Base-by-base conservation (phyloP, 2,113 vertebrate genomes). In the Oxyruncus cristatus region DNA sequence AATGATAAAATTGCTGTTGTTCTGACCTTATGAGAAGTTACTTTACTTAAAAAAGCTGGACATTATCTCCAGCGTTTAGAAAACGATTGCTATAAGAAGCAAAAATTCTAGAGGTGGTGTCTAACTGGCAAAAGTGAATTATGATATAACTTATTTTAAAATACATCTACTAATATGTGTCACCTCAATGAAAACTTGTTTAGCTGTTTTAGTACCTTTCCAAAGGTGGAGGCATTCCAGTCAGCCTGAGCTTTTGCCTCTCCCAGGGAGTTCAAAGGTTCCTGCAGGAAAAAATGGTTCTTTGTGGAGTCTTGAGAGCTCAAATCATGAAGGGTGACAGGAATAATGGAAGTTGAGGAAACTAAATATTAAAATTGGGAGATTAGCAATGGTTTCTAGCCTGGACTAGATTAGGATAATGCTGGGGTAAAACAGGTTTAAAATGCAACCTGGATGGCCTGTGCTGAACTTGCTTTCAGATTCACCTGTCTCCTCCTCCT, bases 381-480 rank as follows among this genome's bases (percentile, higher is more conserved):
- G 42, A 56, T 53, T 18, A 79, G 35, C 30, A 63, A 1, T 67
- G 44, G 32, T 59, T 77, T 91, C n/a, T n/a, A n/a, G n/a, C 16
- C 68, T 91, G 56, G 52, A 59, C 32, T 16, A 52, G 61, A 41
- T 79, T 12, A 88, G 33, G 27, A 20, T 35, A 63, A 30, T n/a
- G 24, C 62, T 52, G 73, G 18, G 49, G 47, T 65, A 41, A 46
- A 88, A 92, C 53, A 83, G 20, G 27, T 56, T 75, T 53, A 59
- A 39, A 59, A 59, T 52, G 61, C 32, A 56, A 16, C 32, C 33
- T 92, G 63, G 30, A 32, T 92, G 86, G 67, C 68, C 72, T 42
- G 21, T 75, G 86, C 73, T 89, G 80, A 95, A 89, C 80, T 89
- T 84, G 50, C 23, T 47, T 89, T 87, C 35, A 75, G 16, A 83